Base-by-base conservation (phyloP, 2,888 invertebrate genomes). In the Dione juno region DNA sequence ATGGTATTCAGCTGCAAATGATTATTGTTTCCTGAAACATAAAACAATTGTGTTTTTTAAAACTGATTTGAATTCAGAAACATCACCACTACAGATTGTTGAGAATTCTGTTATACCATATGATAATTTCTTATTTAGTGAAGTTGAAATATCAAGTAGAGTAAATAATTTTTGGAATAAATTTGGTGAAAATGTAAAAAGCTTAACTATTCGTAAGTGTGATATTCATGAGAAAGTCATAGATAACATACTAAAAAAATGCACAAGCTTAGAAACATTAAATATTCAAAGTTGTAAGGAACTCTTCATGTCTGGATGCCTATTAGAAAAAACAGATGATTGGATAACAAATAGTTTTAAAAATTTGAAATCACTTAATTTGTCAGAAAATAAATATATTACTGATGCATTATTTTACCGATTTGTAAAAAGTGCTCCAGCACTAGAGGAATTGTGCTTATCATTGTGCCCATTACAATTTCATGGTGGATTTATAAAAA, bases 381-480 rank as follows among this genome's bases (percentile, higher is more conserved):
- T 97, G 69, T 94, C 94, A 21, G 94, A 94, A 50, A 96, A 96
- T 81, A 94, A 96, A 75, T 96, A 96, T 83, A 88, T 97, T 48
- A 96, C 96, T 2, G 97, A 97, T 92, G 95, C 95, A n/a, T 90
- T 96, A 13, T 94, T 97, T 66, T 94, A 95, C 78, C 94, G 96
- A 78, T 93, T 97, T 79, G 91, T 95, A 2, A 88, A 93, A 9
- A 90, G 95, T 13, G 94, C 95, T 74, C 94, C 94, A 54, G 89
- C 92, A 69, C 81, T 97, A 19, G 92, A 95, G 72, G 90, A 94
- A 16, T 84, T 97, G 0, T 94, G 95, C 79, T 87, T 97, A 73
- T 94, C 95, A 40, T 94, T 94, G 10, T 95, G 96, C 77, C 95
- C 95, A 70, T 94, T 97, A 64, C 95, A 96, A 41, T 97, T 96